Evolutionary conservation across 2,797 vertebrate genomes (phyloP).

Genomic region (Simalia tracyae): DNA sequence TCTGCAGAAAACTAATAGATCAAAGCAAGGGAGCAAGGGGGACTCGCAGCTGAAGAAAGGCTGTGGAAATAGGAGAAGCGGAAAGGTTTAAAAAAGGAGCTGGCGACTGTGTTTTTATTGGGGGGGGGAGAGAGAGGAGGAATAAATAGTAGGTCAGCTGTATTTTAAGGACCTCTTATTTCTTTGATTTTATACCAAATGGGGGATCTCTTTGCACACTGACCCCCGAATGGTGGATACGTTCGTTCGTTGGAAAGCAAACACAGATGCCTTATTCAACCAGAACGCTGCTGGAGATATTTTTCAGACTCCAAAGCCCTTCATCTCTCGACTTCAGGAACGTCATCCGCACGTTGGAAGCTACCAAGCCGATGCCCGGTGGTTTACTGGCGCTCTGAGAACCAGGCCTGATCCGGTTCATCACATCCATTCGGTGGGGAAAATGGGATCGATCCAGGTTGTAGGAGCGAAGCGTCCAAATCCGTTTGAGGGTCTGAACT

Average conservation of each 20-base stretch:
- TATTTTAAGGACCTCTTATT: slow-evolving; percentile 61
- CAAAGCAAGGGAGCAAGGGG: slow-evolving; percentile 79
- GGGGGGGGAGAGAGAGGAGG: slow-evolving; percentile 60
- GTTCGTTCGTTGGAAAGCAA: slow-evolving; percentile 18
- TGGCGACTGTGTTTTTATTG: slow-evolving; percentile 71
- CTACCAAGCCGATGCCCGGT: not conserved
- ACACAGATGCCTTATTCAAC: not conserved
- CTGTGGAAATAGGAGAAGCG: slow-evolving; percentile 76
- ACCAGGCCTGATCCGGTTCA: not conserved
- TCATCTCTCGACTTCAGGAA: not conserved
- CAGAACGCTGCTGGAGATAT: not conserved
- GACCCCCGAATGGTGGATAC: not conserved
- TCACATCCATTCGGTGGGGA: no score
- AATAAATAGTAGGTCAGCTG: slow-evolving; percentile 61
- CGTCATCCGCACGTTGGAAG: not conserved
- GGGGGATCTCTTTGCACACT: slow-evolving; percentile 46
- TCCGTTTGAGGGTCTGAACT: no score
- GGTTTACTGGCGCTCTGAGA: not conserved
- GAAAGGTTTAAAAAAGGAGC: slow-evolving; percentile 87
- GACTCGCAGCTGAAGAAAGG: slow-evolving; percentile 78
- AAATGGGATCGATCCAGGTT: no score
- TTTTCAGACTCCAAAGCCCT: not conserved
- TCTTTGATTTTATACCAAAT: slow-evolving; percentile 1
- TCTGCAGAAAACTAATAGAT: slow-evolving; percentile 89
- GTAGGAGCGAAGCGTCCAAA: no score